Evolutionary conservation across 2,113 vertebrate species (phyloP), one percentile per base, ranked within the genome.

Genomic region (Argyrosomus japonicus): DNA sequence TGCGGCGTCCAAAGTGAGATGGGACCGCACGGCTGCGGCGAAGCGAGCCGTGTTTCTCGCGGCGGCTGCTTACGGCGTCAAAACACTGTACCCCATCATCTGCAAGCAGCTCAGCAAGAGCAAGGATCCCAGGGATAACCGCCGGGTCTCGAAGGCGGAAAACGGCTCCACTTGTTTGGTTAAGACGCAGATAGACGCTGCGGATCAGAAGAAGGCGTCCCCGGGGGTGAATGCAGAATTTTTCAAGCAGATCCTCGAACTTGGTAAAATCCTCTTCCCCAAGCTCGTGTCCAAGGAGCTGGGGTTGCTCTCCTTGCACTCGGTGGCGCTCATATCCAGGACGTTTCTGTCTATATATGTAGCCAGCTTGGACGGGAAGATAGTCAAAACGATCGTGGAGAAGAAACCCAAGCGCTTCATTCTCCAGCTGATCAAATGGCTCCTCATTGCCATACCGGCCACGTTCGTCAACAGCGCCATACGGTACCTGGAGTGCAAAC

Each of bases 391-490:
- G 79, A 99, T 99, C 62, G 98, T 99, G 92, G 98, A 99, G 83
- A 99, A 98, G 88, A 86, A 96, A 45, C 97, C 98, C 11, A 90
- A 92, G 75, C 94, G 95, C 91, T 99, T 99, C 88, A 90, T 96
- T 72, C 74, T 97, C 70, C 95, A 99, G 82, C 89, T 99, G 53
- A 93, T 97, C 90, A 97, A 97, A 87, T 99, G 98, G 98, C 96
- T 99, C 69, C 96, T 98, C 92, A 96, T 99, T 13, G 98, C 98
- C 19, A 96, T 99, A 87, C 98, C 98, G 0, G 98, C 98, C 84
- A 99, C 98, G 0, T 99, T 99, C 17, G 98, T 99, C 87, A 99
- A 99, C 95, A 99, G 98, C 93, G 97, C 96, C 68, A 99, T 99
- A 79, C 96, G 98, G 54, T 99, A 97, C 93, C 93, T 99, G 91